A percentile compares a stretch with the other conserved stretches of the same genome.
phyloP scores from a whole-genome alignment of 2,888 invertebrate genomes.

The Prostheceraeus crozeri region DNA sequence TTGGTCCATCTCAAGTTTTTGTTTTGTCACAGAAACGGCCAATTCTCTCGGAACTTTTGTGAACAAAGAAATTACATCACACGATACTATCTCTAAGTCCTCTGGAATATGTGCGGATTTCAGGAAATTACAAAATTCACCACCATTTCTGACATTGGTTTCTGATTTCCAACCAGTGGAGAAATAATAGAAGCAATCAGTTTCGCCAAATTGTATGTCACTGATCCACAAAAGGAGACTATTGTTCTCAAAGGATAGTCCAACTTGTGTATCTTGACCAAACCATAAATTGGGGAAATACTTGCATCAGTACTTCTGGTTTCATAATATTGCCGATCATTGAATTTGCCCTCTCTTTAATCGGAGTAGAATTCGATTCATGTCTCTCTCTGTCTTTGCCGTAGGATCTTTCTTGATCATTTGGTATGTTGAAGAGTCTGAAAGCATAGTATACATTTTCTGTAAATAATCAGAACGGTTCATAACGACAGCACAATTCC shows the following conservation, averaged over 20 bases:
- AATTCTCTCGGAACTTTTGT: neutral
- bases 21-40: constrained; percentile 15
- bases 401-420: neutral
- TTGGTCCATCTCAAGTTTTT: neutral
- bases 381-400: neutral
- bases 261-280: neutral
- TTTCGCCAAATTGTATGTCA: neutral
- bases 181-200: constrained; percentile 3
- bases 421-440: neutral
- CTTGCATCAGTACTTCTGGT: constrained; percentile 17
- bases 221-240: constrained; percentile 12
- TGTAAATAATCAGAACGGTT: constrained; percentile 4
- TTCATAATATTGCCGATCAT: neutral
- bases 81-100: constrained; percentile 6
- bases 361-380: constrained; percentile 10
- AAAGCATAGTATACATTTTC: constrained; percentile 2
- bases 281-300: constrained; percentile 6
- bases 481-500: constrained; percentile 14
- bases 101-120: neutral
- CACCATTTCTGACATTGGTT: neutral
- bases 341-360: constrained; percentile 15
- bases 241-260: neutral
- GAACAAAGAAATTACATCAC: constrained; percentile 1
- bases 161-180: neutral
- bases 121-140: neutral